These are phyloP conservation scores for Dicyrtoma fusca DNA, from an alignment of 2,888 invertebrate species.

Conservation along the genomic window DNA sequence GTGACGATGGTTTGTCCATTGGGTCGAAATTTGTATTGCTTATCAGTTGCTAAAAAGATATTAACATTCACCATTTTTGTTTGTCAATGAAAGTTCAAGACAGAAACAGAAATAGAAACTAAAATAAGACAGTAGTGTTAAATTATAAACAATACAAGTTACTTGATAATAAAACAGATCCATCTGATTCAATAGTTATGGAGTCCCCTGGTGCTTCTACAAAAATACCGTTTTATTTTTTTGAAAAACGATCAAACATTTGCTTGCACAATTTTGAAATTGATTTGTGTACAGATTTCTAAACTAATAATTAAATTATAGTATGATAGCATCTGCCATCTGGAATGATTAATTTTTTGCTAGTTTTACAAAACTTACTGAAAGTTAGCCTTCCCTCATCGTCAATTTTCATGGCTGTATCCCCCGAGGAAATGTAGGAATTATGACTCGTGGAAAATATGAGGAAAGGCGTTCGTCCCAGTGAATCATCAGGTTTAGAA, in stretches of 20 bases:
- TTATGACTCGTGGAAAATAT: slow-evolving; percentile 49
- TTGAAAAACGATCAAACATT: too few species aligned
- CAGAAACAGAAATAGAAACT: not conserved
- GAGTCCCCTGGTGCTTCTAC: slow-evolving; percentile 38
- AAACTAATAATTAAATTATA: too few species aligned
- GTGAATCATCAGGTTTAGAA: slow-evolving; percentile 12
- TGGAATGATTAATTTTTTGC: too few species aligned
- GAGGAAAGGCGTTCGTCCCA: slow-evolving; percentile 39
- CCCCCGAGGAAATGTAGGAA: slow-evolving; percentile 48
- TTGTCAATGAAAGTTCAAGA: not conserved
- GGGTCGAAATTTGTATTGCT: slow-evolving; percentile 48
- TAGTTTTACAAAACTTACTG: slow-evolving; percentile 33
- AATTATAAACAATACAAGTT: slow-evolving; percentile 19
- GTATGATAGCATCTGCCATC: too few species aligned
- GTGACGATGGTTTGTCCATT: slow-evolving; percentile 45
- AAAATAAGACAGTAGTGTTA: too few species aligned
- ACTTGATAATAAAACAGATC: slow-evolving; percentile 46
- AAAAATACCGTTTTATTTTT: too few species aligned
- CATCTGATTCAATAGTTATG: slow-evolving; percentile 47
- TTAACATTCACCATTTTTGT: too few species aligned
- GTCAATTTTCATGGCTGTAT: slow-evolving; percentile 44
- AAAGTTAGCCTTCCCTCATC: slow-evolving; percentile 45
- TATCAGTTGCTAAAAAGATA: not conserved
- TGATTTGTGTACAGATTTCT: too few species aligned
- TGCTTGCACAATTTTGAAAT: too few species aligned